Conservation (phyloP, 2,888 invertebrate genomes). For the Melieria crassipennis region DNA sequence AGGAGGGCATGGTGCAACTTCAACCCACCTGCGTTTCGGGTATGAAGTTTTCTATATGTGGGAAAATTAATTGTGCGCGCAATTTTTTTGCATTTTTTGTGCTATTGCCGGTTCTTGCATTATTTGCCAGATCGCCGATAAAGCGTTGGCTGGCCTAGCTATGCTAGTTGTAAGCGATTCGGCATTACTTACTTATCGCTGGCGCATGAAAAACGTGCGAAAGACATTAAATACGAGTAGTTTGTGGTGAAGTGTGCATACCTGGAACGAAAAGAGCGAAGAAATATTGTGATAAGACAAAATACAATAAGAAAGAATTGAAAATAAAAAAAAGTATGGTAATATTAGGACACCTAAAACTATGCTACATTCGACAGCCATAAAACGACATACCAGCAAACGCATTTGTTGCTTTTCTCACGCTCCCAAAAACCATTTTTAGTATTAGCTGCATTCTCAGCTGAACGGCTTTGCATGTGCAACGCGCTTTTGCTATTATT, state of each 20-base stretch:
- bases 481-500: too few relatives aligned
- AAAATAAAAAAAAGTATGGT: background rate
- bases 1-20: background rate
- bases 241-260: background rate
- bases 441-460: too few relatives aligned
- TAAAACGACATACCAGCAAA: too few relatives aligned
- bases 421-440: too few relatives aligned
- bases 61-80: constrained; percentile 22
- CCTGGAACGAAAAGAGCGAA: background rate
- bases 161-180: too few relatives aligned
- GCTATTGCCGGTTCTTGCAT: constrained; percentile 11
- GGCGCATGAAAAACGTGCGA: constrained; percentile 17
- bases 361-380: too few relatives aligned
- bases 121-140: too few relatives aligned
- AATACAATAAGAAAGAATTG: background rate
- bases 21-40: background rate
- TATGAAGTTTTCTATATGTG: constrained; percentile 9
- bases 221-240: background rate
- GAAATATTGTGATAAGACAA: background rate
- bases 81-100: background rate
- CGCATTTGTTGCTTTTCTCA: too few relatives aligned
- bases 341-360: too few relatives aligned
- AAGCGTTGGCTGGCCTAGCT: too few relatives aligned
- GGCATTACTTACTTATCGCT: constrained; percentile 2
- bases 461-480: too few relatives aligned